Conservation (phyloP, 1,140 invertebrate genomes). For the Tribolium madens region DNA sequence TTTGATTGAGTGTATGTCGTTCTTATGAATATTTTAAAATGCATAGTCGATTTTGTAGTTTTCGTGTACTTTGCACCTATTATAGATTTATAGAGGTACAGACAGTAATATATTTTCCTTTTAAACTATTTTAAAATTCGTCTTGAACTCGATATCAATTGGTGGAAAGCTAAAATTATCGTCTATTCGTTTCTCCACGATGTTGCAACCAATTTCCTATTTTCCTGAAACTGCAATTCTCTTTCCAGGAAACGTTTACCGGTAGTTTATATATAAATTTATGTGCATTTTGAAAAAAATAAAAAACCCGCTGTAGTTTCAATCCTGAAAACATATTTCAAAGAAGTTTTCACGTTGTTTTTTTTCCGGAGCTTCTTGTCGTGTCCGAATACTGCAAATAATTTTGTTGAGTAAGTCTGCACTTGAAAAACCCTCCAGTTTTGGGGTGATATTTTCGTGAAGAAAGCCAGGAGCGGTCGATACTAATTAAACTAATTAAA, state of each 20-base stretch:
- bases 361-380: constrained; percentile 24
- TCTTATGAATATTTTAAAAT: background rate
- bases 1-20: background rate
- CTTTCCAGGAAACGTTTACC: constrained; percentile 44
- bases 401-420: background rate
- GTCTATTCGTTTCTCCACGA: constrained; percentile 20
- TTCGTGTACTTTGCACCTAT: constrained; percentile 22
- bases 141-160: constrained; percentile 17
- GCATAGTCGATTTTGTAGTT: background rate
- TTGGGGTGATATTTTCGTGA: constrained; percentile 9
- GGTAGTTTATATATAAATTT: constrained; percentile 45
- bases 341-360: constrained; percentile 9
- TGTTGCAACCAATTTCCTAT: constrained; percentile 42
- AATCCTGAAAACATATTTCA: constrained; percentile 13
- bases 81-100: constrained; percentile 17
- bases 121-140: background rate
- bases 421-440: constrained; percentile 1
- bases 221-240: constrained; percentile 42
- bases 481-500: constrained; percentile 31
- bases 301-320: constrained; percentile 5
- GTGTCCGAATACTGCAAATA: background rate
- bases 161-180: constrained; percentile 31
- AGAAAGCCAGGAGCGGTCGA: background rate
- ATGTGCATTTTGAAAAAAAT: constrained; percentile 16
- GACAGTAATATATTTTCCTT: background rate